Evolutionary conservation across 2,888 invertebrate genomes (phyloP).

Genomic region (Dascillus cervinus): DNA sequence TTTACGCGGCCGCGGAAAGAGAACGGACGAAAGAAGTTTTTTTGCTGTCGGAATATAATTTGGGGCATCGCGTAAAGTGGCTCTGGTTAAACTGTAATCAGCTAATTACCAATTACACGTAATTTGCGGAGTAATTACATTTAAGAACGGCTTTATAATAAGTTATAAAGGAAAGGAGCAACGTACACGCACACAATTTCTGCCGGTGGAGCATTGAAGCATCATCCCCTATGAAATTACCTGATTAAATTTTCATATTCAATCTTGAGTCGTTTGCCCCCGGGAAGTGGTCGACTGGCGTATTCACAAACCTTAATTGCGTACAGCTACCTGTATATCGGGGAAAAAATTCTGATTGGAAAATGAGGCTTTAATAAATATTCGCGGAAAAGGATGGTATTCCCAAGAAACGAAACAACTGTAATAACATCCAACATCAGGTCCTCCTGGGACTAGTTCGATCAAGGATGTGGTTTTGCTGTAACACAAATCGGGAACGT

Average conservation of each 20-base stretch:
- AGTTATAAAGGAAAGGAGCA: conserved; percentile 18
- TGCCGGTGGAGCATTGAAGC: conserved; percentile 35
- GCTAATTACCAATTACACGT: conserved; percentile 24
- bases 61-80: too few relatives aligned
- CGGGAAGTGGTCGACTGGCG: conserved; percentile 41
- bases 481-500: conserved; percentile 41
- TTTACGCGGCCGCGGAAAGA: conserved; percentile 14
- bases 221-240: conserved; percentile 58
- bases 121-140: conserved; percentile 23
- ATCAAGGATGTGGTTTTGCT: conserved; percentile 32
- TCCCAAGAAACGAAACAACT: conserved; percentile 38
- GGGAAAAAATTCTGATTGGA: too few relatives aligned
- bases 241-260: conserved; percentile 75
- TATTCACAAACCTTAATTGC: conserved; percentile 21
- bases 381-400: conserved; percentile 30
- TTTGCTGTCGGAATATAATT: too few relatives aligned
- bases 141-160: conserved; percentile 17
- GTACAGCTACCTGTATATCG: too few relatives aligned
- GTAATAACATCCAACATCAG: conserved; percentile 39
- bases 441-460: conserved; percentile 35
- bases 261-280: conserved; percentile 64
- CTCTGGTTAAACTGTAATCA: too few relatives aligned
- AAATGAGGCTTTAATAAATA: too few relatives aligned
- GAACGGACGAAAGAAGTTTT: too few relatives aligned
- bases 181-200: conserved; percentile 33